Conservation (phyloP, 1,140 invertebrate genomes). For the Bombus pascuorum region DNA sequence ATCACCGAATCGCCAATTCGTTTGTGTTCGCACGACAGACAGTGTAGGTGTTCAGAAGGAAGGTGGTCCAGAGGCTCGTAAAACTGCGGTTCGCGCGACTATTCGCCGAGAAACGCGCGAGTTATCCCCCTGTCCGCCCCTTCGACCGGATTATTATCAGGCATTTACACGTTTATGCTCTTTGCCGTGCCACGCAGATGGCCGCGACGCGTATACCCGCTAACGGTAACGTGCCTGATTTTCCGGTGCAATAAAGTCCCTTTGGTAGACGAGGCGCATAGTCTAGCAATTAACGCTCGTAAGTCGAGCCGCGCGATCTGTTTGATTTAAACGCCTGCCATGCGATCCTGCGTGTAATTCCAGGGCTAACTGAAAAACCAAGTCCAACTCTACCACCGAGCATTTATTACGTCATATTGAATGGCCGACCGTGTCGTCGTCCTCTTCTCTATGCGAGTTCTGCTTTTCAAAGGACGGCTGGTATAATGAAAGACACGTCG, state of each 20-base stretch:
- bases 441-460: background rate
- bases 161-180: conserved; percentile 60
- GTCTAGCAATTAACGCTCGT: conserved; percentile 52
- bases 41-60: background rate
- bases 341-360: conserved; percentile 6
- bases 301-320: background rate
- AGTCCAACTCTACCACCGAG: background rate
- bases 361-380: background rate
- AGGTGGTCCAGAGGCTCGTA: conserved; percentile 28
- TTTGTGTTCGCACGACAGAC: background rate
- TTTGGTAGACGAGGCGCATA: conserved; percentile 19
- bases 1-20: no score
- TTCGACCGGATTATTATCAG: conserved; percentile 51
- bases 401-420: conserved; percentile 30
- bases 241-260: conserved; percentile 57
- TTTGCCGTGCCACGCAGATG: conserved; percentile 41
- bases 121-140: background rate
- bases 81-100: conserved; percentile 19
- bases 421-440: background rate
- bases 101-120: conserved; percentile 13
- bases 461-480: background rate
- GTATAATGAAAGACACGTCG: background rate
- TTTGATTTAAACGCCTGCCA: conserved; percentile 43
- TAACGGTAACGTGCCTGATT: conserved; percentile 53
- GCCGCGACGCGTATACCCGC: background rate